Percentiles rank a stretch among this genome's conserved stretches.
phyloP scores from a whole-genome alignment of 53 echinoderm and acorn worm genomes.

The Temnopleurus reevesii region DNA sequence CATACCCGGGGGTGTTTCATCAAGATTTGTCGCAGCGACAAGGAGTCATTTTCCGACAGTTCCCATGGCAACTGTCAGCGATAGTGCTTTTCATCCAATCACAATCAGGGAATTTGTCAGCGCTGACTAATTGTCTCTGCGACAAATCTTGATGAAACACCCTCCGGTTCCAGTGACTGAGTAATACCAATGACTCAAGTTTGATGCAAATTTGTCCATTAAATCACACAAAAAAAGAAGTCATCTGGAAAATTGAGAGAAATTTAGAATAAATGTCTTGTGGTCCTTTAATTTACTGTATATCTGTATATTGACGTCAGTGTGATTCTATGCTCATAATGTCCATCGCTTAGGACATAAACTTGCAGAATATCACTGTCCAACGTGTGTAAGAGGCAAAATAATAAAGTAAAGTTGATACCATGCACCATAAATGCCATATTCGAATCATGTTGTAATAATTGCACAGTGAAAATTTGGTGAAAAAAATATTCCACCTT shows the following conservation, averaged over 20 bases:
- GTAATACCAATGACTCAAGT: neutral
- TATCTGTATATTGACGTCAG: neutral
- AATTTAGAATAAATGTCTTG: neutral
- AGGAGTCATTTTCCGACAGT: too few relatives aligned
- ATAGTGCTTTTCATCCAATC: too few relatives aligned
- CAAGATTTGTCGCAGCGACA: too few relatives aligned
- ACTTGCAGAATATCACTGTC: neutral
- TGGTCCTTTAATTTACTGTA: neutral
- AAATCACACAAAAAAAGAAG: neutral
- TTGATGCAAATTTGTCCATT: neutral
- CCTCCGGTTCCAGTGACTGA: neutral
- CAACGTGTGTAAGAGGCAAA: neutral
- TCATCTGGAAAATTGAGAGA: neutral
- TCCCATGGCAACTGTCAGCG: too few relatives aligned
- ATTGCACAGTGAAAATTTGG: neutral
- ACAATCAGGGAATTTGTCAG: too few relatives aligned
- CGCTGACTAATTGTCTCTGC: too few relatives aligned
- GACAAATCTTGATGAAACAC: too few relatives aligned
- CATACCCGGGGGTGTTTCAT: too few relatives aligned
- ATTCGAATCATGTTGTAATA: neutral
- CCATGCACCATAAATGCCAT: neutral
- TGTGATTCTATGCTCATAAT: neutral
- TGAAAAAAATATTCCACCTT: conserved; percentile 28
- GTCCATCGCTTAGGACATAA: neutral
- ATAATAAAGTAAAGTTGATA: conserved; percentile 11